Evolutionary conservation across 2,888 invertebrate species (phyloP).

Genomic region (Drosophila austrosaltans): DNA sequence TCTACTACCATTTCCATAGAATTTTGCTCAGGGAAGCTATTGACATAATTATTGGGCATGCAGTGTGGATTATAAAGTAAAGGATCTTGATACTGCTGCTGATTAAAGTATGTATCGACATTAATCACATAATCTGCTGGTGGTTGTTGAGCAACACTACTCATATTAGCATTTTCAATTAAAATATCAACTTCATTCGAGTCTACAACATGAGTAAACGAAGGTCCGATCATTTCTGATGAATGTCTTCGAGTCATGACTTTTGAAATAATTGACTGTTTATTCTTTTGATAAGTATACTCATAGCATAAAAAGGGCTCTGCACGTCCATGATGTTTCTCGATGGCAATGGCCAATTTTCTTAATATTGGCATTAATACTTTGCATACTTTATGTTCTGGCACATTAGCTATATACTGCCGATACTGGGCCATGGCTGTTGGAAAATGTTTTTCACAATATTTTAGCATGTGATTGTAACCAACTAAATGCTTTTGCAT

Average conservation of each 20-base stretch:
- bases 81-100: neutral
- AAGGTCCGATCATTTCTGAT: slow-evolving; percentile 85
- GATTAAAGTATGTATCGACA: neutral
- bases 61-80: neutral
- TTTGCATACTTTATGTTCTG: slow-evolving; percentile 65
- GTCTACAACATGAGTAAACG: slow-evolving; percentile 85
- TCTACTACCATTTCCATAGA: slow-evolving; percentile 56
- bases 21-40: neutral
- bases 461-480: slow-evolving; percentile 89
- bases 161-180: slow-evolving; percentile 50
- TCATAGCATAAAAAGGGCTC: slow-evolving; percentile 88
- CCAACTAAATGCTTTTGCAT: slow-evolving; percentile 91
- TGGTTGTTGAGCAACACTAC: slow-evolving; percentile 40
- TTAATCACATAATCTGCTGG: slow-evolving; percentile 6
- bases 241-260: slow-evolving; percentile 89
- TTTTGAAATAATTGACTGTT: slow-evolving; percentile 86
- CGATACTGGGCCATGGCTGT: slow-evolving; percentile 87
- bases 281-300: slow-evolving; percentile 87
- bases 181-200: slow-evolving; percentile 82
- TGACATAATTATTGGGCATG: slow-evolving; percentile 7
- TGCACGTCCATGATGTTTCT: slow-evolving; percentile 89
- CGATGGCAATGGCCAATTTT: slow-evolving; percentile 88
- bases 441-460: slow-evolving; percentile 86
- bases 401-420: slow-evolving; percentile 85
- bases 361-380: slow-evolving; percentile 84